Percentiles rank a stretch among this genome's conserved stretches.
Evolutionary conservation across 2,797 vertebrate species (phyloP).

Genomic region (Parauchenoglanis punctatus): DNA sequence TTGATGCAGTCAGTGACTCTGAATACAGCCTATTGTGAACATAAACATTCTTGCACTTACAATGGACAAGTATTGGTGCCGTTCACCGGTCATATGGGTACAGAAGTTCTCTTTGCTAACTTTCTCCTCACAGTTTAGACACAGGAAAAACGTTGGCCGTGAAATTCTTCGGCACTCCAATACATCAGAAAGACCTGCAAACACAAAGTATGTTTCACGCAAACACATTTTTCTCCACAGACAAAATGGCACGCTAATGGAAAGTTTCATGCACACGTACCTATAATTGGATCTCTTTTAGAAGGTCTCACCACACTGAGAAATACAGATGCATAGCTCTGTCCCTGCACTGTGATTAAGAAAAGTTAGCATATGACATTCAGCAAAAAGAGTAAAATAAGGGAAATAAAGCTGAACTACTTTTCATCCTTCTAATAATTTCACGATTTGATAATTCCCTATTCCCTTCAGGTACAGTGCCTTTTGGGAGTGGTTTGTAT

Average conservation of each 20-base stretch:
- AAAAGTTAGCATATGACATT: slow-evolving; percentile 3
- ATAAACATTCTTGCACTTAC: slow-evolving; percentile 2
- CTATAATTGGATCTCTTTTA: slow-evolving; percentile 20
- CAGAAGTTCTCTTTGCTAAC: slow-evolving; percentile 28
- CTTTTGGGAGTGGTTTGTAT: not conserved
- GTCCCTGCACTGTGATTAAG: slow-evolving; percentile 13
- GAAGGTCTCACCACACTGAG: slow-evolving; percentile 4
- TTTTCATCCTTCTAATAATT: not conserved
- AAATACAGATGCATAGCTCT: slow-evolving; percentile 33
- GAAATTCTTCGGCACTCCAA: slow-evolving; percentile 33
- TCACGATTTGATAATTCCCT: not conserved
- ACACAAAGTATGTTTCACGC: not conserved
- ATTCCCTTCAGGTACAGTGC: not conserved
- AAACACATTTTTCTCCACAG: not conserved
- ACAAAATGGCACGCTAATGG: not conserved
- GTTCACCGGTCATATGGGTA: slow-evolving; percentile 41
- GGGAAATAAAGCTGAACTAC: not conserved
- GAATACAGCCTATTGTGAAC: not conserved
- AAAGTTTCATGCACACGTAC: slow-evolving; percentile 11
- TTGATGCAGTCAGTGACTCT: not conserved
- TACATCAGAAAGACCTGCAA: slow-evolving; percentile 38
- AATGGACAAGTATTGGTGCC: slow-evolving; percentile 10
- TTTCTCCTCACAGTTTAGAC: slow-evolving; percentile 42
- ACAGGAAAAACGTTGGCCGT: slow-evolving; percentile 42
- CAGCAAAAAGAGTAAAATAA: not conserved